Base-by-base conservation (phyloP, 2,113 vertebrate species). In the Abramis brama region DNA sequence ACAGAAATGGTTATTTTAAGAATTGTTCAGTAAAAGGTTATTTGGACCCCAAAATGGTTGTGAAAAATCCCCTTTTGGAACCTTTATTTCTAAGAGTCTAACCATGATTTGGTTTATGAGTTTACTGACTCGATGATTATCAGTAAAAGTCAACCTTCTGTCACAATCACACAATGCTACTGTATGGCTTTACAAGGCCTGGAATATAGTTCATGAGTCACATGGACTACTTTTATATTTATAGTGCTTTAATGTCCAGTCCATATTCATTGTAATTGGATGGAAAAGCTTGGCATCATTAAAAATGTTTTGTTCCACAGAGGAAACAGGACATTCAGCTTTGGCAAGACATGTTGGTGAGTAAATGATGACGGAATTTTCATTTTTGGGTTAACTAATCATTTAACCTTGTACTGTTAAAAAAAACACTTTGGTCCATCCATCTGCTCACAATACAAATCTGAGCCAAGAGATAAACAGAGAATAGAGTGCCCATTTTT, bases 381-480 rank as follows among this genome's bases (percentile, higher is more conserved):
- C 1, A 17, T 27, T 75, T 47, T 75, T 25, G 73, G 43, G n/a
- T 7, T 43, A 75, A 47, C 43, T 36, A 45, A 12, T 50, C 73
- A n/a, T 75, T 75, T 75, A 75, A 75, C 43, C 73, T 50, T 50
- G 43, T 6, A 15, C 43, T 47, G 12, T 25, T 9, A 45, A 45
- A 73, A 74, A 74, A 71, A 15, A 13, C 23, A 75, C 43, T 50
- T 50, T 47, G 71, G 43, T 75, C 12, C 43, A 43, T 75, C 71
- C 73, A 75, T 75, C 43, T 75, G 73, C n/a, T 75, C 73, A 25
- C n/a, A 17, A 17, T 74, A 74, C 6, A 74, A 47, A 74, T 47
- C 71, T 27, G 71, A 74, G 43, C 71, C 71, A 74, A 74, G 43
- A 25, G 6, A 74, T 23, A 43, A 43, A 73, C 73, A 25, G 43